Percentiles rank a stretch among this genome's conserved stretches.
Evolutionary conservation across 2,888 invertebrate species (phyloP).

Genomic region (Drosophila mercatorum): DNA sequence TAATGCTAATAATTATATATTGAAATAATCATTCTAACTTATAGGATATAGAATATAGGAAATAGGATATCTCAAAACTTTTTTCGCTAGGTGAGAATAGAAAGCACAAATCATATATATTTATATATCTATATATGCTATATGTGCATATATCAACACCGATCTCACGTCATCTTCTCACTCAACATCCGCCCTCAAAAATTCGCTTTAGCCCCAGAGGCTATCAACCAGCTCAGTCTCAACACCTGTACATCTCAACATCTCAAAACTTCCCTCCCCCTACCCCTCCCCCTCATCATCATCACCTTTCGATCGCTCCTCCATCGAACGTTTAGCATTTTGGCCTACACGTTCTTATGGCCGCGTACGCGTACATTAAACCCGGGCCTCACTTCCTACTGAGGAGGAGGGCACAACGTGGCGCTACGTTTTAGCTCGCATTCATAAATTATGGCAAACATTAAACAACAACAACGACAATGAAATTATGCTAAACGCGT

Average conservation of each 20-base stretch:
- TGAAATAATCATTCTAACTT: too few relatives aligned
- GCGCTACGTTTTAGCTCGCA: slow-evolving; percentile 68
- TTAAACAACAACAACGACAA: slow-evolving; percentile 24
- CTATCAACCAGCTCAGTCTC: slow-evolving; percentile 33
- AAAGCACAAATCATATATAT: not conserved
- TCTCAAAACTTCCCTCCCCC: too few relatives aligned
- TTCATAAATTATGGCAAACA: slow-evolving; percentile 73
- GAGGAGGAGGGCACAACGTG: slow-evolving; percentile 65
- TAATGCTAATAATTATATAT: too few relatives aligned
- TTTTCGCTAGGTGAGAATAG: too few relatives aligned
- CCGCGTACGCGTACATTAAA: slow-evolving; percentile 62
- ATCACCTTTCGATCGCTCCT: not conserved
- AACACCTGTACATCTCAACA: slow-evolving; percentile 48
- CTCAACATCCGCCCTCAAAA: slow-evolving; percentile 22
- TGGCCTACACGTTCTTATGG: slow-evolving; percentile 59
- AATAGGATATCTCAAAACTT: too few relatives aligned
- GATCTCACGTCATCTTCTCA: slow-evolving; percentile 37
- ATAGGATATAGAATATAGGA: too few relatives aligned
- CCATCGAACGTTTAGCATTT: slow-evolving; percentile 22
- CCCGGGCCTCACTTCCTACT: slow-evolving; percentile 64
- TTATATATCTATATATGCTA: not conserved
- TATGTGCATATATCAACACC: not conserved
- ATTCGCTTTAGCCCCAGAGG: slow-evolving; percentile 30
- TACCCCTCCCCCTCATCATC: not conserved
- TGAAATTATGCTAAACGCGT: slow-evolving; percentile 76